Conservation (phyloP, 1,140 invertebrate genomes). For the Gonatopus flavifemur region DNA sequence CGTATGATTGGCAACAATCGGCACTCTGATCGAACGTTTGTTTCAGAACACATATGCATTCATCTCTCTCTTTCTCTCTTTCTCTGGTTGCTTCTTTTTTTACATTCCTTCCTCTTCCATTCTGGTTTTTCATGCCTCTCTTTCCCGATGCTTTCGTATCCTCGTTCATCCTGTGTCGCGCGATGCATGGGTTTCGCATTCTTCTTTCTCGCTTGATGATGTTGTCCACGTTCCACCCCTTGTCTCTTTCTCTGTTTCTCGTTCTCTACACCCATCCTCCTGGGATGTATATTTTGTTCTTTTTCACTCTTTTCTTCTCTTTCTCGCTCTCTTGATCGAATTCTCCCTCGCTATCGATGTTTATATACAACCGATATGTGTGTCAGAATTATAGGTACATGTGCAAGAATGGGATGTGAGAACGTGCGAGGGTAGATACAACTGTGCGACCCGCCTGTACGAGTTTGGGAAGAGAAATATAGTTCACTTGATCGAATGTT, state of each 20-base stretch:
- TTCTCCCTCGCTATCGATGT: constrained; percentile 8
- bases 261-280: constrained; percentile 5
- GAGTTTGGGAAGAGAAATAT: too few relatives aligned
- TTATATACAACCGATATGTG: constrained; percentile 5
- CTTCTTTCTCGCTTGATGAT: constrained; percentile 8
- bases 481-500: too few relatives aligned
- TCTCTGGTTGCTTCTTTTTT: constrained; percentile 7
- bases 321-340: constrained; percentile 1
- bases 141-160: constrained; percentile 1
- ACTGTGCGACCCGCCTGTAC: too few relatives aligned
- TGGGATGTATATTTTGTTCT: background rate
- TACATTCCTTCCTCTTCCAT: constrained; percentile 11
- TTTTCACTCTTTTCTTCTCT: constrained; percentile 1
- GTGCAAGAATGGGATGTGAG: too few relatives aligned
- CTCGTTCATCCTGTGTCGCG: constrained; percentile 10
- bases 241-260: constrained; percentile 15
- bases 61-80: constrained; percentile 29
- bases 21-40: constrained; percentile 57
- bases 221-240: constrained; percentile 4
- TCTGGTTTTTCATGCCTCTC: constrained; percentile 17
- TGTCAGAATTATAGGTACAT: background rate
- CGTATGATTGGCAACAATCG: constrained; percentile 58
- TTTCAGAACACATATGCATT: constrained; percentile 46
- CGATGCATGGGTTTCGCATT: too few relatives aligned
- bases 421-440: too few relatives aligned